Conservation (phyloP, 1,140 invertebrate species). For the Lasaia peninsularis region DNA sequence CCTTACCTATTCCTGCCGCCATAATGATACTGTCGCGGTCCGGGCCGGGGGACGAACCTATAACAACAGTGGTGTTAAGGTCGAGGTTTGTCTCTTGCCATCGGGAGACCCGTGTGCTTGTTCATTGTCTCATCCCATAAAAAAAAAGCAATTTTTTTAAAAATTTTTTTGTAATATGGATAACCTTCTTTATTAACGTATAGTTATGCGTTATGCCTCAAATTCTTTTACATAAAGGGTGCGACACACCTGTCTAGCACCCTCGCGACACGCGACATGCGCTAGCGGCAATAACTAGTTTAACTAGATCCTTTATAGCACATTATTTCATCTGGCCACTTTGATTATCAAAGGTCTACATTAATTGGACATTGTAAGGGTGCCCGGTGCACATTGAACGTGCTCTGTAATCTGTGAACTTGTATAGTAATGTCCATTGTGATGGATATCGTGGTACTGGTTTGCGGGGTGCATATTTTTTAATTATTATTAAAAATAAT, state of each 20-base stretch:
- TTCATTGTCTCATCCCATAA: no score
- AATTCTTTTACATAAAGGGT: slow-evolving; percentile 69
- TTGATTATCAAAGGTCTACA: slow-evolving; percentile 23
- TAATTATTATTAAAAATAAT: slow-evolving; percentile 25
- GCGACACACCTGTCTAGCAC: slow-evolving; percentile 67
- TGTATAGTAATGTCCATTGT: slow-evolving; percentile 62
- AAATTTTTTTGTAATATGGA: slow-evolving; percentile 18
- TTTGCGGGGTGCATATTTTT: slow-evolving; percentile 37
- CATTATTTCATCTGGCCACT: slow-evolving; percentile 9
- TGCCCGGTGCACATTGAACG: slow-evolving; percentile 36
- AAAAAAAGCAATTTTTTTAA: no score
- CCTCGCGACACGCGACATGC: slow-evolving; percentile 71
- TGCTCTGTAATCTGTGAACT: slow-evolving; percentile 49
- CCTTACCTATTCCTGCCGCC: no score
- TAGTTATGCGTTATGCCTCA: slow-evolving; percentile 57
- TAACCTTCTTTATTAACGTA: slow-evolving; percentile 46
- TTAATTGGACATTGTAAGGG: slow-evolving; percentile 42
- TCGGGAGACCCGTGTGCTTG: no score
- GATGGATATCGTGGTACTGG: slow-evolving; percentile 49
- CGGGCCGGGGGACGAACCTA: no score
- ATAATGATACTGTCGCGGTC: no score
- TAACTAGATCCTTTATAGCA: slow-evolving; percentile 35
- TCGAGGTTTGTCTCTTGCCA: no score
- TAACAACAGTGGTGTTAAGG: no score
- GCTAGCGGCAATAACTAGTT: slow-evolving; percentile 38